Evolutionary conservation across 2,113 vertebrate species (phyloP).

Genomic region (Ardeotis arabs): DNA sequence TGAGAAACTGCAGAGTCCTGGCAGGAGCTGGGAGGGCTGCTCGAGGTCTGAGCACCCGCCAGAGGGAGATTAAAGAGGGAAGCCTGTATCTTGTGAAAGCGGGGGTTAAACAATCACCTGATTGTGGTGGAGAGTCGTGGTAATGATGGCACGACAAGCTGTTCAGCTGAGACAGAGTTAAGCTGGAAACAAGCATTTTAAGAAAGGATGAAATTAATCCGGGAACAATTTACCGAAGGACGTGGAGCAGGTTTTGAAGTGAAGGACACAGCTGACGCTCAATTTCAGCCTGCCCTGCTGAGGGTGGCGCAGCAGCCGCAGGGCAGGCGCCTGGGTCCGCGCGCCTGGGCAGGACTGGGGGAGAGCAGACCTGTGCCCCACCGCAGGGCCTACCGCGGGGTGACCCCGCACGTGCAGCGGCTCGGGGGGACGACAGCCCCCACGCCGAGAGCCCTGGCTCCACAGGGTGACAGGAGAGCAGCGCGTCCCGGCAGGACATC

Average conservation of each 20-base stretch:
- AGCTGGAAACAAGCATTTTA: neutral
- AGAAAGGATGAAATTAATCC: neutral
- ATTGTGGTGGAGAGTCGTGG: neutral
- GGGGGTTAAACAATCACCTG: neutral
- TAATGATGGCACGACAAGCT: no score
- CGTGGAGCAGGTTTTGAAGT: fast-evolving
- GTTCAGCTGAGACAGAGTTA: neutral
- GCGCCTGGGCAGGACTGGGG: no score
- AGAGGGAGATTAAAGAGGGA: neutral
- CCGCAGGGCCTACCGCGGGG: fast-evolving
- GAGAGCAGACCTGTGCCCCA: neutral
- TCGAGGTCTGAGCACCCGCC: neutral
- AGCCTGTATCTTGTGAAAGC: neutral
- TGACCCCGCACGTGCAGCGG: neutral
- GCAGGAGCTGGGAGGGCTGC: neutral
- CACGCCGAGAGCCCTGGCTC: neutral
- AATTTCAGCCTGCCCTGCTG: neutral
- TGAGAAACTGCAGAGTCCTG: neutral
- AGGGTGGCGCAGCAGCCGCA: neutral
- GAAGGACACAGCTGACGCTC: neutral
- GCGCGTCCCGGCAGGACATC: neutral
- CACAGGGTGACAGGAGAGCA: neutral
- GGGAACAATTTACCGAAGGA: neutral
- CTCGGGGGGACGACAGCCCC: neutral
- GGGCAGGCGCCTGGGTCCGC: fast-evolving